Conservation (phyloP, 2,797 vertebrate species). For the Orestias chungarensis region DNA sequence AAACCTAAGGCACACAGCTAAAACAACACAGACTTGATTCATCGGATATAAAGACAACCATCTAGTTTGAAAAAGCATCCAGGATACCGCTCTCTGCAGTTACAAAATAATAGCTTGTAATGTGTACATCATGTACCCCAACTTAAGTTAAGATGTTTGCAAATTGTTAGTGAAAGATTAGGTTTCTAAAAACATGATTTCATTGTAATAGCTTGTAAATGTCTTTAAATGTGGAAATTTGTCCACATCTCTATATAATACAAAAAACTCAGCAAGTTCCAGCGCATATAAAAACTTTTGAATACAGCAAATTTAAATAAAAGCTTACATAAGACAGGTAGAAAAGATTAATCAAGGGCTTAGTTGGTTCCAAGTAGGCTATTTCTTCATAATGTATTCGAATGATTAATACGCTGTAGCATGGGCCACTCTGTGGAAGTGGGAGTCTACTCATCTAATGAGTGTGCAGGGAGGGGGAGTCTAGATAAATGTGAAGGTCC, state of each 20-base stretch:
- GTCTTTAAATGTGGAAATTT: neutral
- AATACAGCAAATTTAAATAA: neutral
- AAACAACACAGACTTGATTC: neutral
- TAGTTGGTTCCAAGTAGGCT: neutral
- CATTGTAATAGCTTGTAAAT: neutral
- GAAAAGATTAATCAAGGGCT: neutral
- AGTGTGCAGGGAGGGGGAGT: neutral
- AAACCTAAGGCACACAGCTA: too few species aligned
- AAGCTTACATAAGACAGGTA: neutral
- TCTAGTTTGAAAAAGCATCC: too few species aligned
- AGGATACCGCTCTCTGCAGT: neutral
- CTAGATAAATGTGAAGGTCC: neutral
- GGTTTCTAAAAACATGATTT: neutral
- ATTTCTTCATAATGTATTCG: neutral
- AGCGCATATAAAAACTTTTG: neutral
- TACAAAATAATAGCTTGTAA: neutral
- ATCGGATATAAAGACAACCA: neutral
- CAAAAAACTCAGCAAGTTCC: neutral
- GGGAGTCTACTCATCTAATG: constrained; percentile 7
- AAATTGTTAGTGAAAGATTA: neutral
- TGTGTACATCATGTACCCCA: neutral
- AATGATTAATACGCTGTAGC: neutral
- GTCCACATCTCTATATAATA: neutral
- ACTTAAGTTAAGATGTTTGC: neutral
- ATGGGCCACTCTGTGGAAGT: neutral